Evolutionary conservation across 1,140 invertebrate species (phyloP), one percentile per base, ranked within the genome.

Genomic region (Drosophila littoralis): DNA sequence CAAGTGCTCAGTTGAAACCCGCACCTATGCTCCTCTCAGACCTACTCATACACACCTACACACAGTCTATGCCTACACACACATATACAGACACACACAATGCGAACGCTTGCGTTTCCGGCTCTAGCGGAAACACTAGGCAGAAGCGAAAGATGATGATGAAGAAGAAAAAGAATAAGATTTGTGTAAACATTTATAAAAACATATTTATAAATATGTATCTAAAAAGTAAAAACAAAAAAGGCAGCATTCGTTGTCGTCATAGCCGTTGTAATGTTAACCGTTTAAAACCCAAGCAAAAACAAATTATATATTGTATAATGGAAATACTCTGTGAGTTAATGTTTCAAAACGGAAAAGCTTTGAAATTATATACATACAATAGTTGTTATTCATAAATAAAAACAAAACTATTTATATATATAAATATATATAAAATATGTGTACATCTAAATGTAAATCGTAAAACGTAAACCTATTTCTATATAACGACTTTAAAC

Each of bases 311-410:
- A 82, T 83, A 86, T 71, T 77, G 74, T 79, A 86, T 86, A 83
- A 88, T 86, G 83, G 67, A 89, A 89, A 89, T 89, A 89, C 84
- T 89, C 84, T 89, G 84, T 89, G 84, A 89, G 84, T 89, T 89
- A 46, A 84, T 78, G 72, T 86, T 86, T 86, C 79, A 86, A 86
- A 83, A 79, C 51, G 69, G 58, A 81, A 86, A 61, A 77, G 83
- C 84, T 86, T 86, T 86, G 83, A 68, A 86, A 86, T 83, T 88
- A 72, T 69, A 88, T 75, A 75, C 68, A 85, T 76, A 59, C 64
- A 72, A 72, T 86, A 86, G 76, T 86, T 81, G 82, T 85, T 85
- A 86, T 75, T 77, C 75, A 79, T 73, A 68, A 59, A 67, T 32
- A 67, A 73, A 22, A 60, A 22, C 1, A 33, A 68, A 54, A 55